phyloP scores from a whole-genome alignment of 2,797 vertebrate species.

The Tamandua tetradactyla region DNA sequence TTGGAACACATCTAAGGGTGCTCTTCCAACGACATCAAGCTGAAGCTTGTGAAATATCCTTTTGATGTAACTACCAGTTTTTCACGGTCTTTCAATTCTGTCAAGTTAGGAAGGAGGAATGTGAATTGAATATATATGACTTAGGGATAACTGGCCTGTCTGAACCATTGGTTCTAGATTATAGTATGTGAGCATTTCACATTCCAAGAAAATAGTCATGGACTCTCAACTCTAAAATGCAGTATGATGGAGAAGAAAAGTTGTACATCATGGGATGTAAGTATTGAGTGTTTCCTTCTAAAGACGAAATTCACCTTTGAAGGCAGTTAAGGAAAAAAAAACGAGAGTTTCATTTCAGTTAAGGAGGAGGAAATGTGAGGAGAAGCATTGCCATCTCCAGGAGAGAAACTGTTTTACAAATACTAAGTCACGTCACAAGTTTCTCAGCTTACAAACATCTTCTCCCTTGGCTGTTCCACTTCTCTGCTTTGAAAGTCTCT shows the following conservation, averaged over 20 bases:
- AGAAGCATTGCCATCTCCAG: background rate
- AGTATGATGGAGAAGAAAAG: background rate
- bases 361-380: background rate
- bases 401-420: background rate
- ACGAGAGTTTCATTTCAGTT: background rate
- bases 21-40: slow-evolving; percentile 59
- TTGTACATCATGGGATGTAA: background rate
- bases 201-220: background rate
- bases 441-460: background rate
- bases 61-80: slow-evolving; percentile 39
- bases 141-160: background rate
- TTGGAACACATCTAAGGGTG: slow-evolving; percentile 7
- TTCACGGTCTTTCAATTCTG: slow-evolving; percentile 24
- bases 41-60: slow-evolving; percentile 28
- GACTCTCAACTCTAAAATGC: background rate
- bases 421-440: background rate
- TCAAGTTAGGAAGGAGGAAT: background rate
- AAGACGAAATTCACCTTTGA: background rate
- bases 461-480: rapidly evolving
- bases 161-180: background rate
- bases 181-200: background rate
- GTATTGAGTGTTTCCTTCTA: background rate
- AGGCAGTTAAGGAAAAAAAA: background rate
- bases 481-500: background rate
- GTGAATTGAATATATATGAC: background rate